These are phyloP conservation scores for Spodoptera picta DNA, from an alignment of 2,888 invertebrate genomes.

Conservation along the genomic window DNA sequence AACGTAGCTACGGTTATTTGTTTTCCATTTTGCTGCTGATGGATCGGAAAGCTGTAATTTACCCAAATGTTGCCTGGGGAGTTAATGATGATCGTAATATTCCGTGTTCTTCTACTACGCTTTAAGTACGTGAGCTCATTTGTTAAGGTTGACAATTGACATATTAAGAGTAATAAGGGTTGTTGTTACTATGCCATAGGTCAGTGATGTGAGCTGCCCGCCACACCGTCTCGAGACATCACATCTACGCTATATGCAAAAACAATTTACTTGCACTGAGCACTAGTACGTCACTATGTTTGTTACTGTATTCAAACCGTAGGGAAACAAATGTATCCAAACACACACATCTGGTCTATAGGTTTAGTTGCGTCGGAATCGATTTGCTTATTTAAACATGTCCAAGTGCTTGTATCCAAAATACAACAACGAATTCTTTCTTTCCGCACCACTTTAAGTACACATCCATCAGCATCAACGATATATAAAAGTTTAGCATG, in stretches of 20 bases:
- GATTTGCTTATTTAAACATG: constrained; percentile 39
- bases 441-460: constrained; percentile 10
- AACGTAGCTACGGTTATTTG: constrained; percentile 6
- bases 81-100: background rate
- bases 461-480: constrained; percentile 9
- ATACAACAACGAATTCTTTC: constrained; percentile 22
- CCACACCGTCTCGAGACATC: constrained; percentile 25
- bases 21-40: constrained; percentile 16
- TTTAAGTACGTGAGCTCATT: constrained; percentile 8
- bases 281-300: constrained; percentile 37
- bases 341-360: constrained; percentile 35
- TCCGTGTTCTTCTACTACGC: too few species aligned
- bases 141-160: too few species aligned
- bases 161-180: too few species aligned
- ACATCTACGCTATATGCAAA: constrained; percentile 8
- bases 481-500: constrained; percentile 31
- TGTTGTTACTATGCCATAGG: background rate
- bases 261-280: constrained; percentile 20
- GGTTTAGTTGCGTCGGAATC: constrained; percentile 19
- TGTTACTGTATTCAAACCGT: constrained; percentile 44
- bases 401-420: constrained; percentile 24
- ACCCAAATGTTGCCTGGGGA: constrained; percentile 18
- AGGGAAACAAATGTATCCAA: constrained; percentile 45
- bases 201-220: constrained; percentile 9
- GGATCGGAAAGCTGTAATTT: constrained; percentile 22